Evolutionary conservation across 2,113 vertebrate genomes (phyloP).

Genomic region (Thinocorus orbignyianus): DNA sequence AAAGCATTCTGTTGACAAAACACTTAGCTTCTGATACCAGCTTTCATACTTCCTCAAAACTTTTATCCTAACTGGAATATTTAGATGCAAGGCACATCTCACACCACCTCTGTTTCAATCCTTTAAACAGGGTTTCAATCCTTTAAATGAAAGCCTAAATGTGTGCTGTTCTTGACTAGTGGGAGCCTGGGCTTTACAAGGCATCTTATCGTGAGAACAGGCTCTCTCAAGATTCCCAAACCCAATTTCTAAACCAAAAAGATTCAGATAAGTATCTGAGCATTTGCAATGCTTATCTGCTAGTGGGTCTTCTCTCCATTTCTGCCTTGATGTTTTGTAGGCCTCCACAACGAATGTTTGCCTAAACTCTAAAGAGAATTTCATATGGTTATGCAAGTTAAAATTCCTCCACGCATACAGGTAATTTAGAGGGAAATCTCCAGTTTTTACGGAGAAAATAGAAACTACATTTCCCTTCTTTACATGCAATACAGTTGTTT

Average conservation of each 20-base stretch:
- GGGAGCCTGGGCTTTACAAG: conserved; percentile 5
- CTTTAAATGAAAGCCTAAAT: background rate
- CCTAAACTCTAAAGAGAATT: conserved; percentile 4
- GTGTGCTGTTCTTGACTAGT: background rate
- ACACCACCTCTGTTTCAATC: background rate
- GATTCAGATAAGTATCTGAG: conserved; percentile 54
- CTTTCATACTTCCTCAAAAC: background rate
- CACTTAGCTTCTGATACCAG: background rate
- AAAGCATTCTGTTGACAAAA: background rate
- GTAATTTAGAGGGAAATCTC: background rate
- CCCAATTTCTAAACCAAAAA: conserved; percentile 52
- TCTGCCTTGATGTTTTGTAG: conserved; percentile 49
- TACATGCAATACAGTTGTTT: background rate
- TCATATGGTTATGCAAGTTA: conserved; percentile 5
- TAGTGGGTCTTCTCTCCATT: background rate
- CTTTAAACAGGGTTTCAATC: background rate
- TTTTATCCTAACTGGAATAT: background rate
- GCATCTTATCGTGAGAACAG: conserved; percentile 46
- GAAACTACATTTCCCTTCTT: background rate
- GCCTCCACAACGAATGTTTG: background rate
- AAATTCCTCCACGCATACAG: background rate
- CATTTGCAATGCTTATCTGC: conserved; percentile 68
- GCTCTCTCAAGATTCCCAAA: conserved; percentile 52
- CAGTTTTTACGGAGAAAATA: background rate
- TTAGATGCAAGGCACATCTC: background rate